Conservation (phyloP, 2,888 invertebrate genomes). For the Ischnura elegans region DNA sequence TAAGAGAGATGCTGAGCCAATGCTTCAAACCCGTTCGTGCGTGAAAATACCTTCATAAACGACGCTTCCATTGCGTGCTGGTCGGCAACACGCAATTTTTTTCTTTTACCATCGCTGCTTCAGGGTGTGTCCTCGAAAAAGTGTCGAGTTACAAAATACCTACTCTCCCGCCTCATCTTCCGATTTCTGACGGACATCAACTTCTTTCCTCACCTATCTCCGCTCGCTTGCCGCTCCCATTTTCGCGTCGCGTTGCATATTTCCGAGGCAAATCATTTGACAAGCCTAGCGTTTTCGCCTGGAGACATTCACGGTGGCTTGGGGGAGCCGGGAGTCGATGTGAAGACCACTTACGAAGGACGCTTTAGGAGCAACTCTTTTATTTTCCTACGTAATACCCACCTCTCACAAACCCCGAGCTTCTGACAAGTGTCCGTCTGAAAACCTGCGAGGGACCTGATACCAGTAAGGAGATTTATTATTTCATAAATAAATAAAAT, state of each 20-base stretch:
- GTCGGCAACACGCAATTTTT: not conserved
- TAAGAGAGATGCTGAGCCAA: not conserved
- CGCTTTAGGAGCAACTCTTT: not conserved
- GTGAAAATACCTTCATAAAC: not conserved
- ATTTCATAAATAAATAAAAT: not conserved
- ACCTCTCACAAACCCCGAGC: too few relatives aligned
- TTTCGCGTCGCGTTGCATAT: not conserved
- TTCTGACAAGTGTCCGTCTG: too few relatives aligned
- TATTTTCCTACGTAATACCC: not conserved
- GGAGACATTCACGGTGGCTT: not conserved
- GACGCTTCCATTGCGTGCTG: not conserved
- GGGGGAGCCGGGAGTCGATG: not conserved
- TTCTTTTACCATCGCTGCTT: not conserved
- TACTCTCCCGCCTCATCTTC: not conserved
- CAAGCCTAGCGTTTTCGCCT: not conserved
- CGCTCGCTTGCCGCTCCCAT: not conserved
- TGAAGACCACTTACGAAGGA: not conserved
- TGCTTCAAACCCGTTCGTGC: not conserved
- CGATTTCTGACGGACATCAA: not conserved
- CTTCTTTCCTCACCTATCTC: not conserved
- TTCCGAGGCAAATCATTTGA: not conserved
- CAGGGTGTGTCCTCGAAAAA: not conserved
- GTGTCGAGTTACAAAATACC: not conserved
- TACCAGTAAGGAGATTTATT: not conserved
- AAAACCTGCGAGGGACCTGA: not conserved